Conservation (phyloP, 2,888 invertebrate genomes). For the Subacronicta megacephala region DNA sequence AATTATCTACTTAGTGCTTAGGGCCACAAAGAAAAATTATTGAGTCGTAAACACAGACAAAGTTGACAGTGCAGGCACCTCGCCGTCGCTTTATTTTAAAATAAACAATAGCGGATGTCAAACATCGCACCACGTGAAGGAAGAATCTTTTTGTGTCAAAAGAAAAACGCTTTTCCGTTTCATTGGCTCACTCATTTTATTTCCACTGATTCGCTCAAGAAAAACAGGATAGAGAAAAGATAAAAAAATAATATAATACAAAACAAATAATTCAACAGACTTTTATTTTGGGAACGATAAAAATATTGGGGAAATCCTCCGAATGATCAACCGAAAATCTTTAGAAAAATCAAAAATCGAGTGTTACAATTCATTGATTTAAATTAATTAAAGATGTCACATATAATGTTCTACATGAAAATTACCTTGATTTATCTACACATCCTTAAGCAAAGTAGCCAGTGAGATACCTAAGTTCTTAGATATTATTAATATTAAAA, state of each 20-base stretch:
- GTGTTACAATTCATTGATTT: too few species aligned
- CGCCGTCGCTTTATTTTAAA: constrained; percentile 26
- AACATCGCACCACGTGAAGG: constrained; percentile 62
- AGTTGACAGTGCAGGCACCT: constrained; percentile 25
- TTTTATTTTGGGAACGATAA: constrained; percentile 28
- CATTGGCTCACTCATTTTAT: constrained; percentile 75
- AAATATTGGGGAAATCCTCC: constrained; percentile 9
- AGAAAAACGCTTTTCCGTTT: constrained; percentile 74
- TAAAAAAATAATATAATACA: constrained; percentile 51
- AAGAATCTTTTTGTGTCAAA: constrained; percentile 74
- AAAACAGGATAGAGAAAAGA: constrained; percentile 57
- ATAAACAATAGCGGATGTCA: constrained; percentile 65
- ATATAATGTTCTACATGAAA: too few species aligned
- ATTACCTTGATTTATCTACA: too few species aligned
- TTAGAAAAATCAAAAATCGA: neutral
- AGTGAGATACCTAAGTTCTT: too few species aligned
- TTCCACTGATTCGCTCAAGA: constrained; percentile 65
- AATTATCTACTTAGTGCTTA: constrained; percentile 1
- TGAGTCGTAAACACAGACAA: constrained; percentile 25
- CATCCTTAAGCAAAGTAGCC: too few species aligned
- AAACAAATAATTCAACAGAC: constrained; percentile 47
- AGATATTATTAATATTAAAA: too few species aligned
- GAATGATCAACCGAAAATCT: neutral
- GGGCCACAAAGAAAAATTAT: constrained; percentile 8
- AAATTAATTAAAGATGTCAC: too few species aligned